Base-by-base conservation (phyloP, 2,888 invertebrate genomes). In the Germaria angustata region DNA sequence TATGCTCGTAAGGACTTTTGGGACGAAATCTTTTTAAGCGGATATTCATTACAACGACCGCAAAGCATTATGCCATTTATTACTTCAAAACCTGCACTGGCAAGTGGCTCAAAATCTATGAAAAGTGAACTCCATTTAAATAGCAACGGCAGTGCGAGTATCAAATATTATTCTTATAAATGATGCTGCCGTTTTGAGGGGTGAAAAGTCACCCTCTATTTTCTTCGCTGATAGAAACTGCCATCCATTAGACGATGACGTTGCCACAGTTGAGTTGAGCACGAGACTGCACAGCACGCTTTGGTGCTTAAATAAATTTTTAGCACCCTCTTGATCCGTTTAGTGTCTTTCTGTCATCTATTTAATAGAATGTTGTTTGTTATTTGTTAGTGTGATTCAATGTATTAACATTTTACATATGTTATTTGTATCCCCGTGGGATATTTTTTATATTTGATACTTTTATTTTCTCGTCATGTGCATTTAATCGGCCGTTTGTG, bases 381-480 rank as follows among this genome's bases (percentile, higher is more conserved):
- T n/a, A n/a, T n/a, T 68, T 86, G 86, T 86, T 59, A 73, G 72
- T 82, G 83, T 84, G 89, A 89, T 79, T 79, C 89, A 89, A 57
- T 22, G 44, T 44, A 49, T 46, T 59, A 34, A 90, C 90, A 88
- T 87, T 90, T 91, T 91, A 91, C 91, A 91, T 91, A 91, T 91
- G 91, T 91, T 91, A 90, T 86, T 87, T 90, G 90, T 91, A 91
- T 91, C 90, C 91, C 90, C 91, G 91, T 91, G 91, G 91, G 91
- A 91, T 89, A 76, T 68, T 80, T 84, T 75, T 63, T 36, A 22
- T 49, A 34, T 59, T 41, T 49, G 36, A 28, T 73, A 32, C 34
- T 15, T 61, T 53, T 11, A 24, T 28, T 39, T 39, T 41, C 17
- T 51, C n/a, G 13, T 22, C 0, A 22, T 41, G 17, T 20, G 41